These are phyloP conservation scores for Ethmia dodecea DNA, from an alignment of 2,888 invertebrate genomes.

Conservation along the genomic window DNA sequence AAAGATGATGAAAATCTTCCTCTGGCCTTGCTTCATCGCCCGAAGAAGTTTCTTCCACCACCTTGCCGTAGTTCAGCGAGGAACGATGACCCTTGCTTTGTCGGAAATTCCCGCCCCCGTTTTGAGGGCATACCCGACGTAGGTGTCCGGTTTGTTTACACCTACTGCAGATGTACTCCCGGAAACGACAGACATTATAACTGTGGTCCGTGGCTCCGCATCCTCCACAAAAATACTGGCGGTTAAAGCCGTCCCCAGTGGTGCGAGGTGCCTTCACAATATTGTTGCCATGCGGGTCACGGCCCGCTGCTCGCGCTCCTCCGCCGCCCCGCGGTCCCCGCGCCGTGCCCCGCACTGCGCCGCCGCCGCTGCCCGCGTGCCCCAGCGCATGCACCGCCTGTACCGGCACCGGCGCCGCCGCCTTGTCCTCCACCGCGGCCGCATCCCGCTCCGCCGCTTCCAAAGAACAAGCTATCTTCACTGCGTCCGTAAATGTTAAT, in stretches of 20 bases:
- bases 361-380: neutral
- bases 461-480: neutral
- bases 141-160: constrained; percentile 16
- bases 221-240: neutral
- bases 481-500: neutral
- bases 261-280: too few relatives aligned
- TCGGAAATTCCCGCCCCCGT: neutral
- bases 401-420: neutral
- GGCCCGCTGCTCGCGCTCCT: too few relatives aligned
- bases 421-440: neutral
- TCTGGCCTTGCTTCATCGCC: neutral
- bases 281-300: too few relatives aligned
- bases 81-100: neutral
- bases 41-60: neutral
- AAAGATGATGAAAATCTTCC: constrained; percentile 1
- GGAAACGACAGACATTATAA: constrained; percentile 8
- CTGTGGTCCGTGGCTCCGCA: neutral
- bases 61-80: neutral
- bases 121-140: constrained; percentile 11
- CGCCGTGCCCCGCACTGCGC: neutral
- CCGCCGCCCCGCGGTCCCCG: neutral
- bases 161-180: constrained; percentile 6
- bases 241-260: too few relatives aligned
- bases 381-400: neutral
- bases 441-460: neutral